Evolutionary conservation across 2,113 vertebrate species (phyloP).

Genomic region (Ahaetulla prasina): DNA sequence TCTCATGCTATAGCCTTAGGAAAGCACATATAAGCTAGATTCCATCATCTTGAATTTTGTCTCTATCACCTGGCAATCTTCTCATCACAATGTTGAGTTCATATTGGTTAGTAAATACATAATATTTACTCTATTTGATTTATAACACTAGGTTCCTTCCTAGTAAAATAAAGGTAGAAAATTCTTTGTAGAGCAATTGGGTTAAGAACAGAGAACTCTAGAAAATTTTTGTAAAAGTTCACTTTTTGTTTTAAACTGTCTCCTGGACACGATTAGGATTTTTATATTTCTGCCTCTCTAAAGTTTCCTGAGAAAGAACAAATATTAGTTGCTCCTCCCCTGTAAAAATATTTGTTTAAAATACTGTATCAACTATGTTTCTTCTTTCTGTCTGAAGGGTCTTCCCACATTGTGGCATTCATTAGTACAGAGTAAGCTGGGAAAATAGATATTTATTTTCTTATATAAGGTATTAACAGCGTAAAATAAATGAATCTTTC

Average conservation of each 20-base stretch:
- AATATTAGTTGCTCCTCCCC: background rate
- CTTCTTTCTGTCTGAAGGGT: background rate
- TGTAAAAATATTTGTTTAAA: background rate
- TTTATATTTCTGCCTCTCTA: background rate
- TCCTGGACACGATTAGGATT: background rate
- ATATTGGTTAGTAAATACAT: background rate
- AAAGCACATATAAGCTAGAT: background rate
- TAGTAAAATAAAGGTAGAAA: background rate
- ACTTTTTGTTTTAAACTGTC: background rate
- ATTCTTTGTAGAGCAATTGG: background rate
- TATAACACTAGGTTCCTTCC: background rate
- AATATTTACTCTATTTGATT: background rate
- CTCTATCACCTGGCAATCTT: background rate
- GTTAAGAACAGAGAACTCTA: background rate
- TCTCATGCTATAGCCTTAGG: background rate
- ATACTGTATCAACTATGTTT: background rate
- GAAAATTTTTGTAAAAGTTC: background rate
- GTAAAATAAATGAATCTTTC: background rate
- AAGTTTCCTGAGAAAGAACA: background rate
- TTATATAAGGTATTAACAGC: background rate
- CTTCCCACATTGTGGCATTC: background rate
- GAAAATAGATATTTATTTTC: background rate
- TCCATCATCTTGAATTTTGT: background rate
- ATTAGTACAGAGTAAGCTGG: background rate
- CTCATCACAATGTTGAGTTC: background rate